Evolutionary conservation across 2,797 vertebrate genomes (phyloP).

Genomic region (Falco biarmicus): DNA sequence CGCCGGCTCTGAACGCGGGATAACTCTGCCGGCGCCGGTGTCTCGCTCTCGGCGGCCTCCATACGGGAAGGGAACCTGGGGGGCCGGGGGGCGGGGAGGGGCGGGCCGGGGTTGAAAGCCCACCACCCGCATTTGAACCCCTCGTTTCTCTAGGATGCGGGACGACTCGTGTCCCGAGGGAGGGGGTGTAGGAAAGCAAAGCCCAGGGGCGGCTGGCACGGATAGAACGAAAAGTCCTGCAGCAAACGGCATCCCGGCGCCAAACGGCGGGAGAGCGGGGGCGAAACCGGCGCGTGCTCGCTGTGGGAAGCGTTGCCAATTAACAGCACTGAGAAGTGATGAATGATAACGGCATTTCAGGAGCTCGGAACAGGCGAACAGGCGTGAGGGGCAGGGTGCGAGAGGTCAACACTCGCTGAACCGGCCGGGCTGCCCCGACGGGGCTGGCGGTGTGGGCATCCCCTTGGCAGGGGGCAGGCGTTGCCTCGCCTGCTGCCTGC

Average conservation of each 20-base stretch:
- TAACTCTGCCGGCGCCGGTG: background rate
- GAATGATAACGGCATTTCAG: background rate
- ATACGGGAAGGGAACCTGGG: background rate
- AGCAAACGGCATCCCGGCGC: background rate
- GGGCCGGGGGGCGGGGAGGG: too few species aligned
- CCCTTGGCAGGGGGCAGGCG: background rate
- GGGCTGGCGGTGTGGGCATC: background rate
- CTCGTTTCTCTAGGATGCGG: background rate
- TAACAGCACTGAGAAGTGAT: background rate
- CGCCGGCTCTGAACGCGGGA: background rate
- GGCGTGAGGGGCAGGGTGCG: background rate
- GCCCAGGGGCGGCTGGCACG: background rate
- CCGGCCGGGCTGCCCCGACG: background rate
- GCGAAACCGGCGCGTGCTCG: background rate
- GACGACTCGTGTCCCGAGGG: background rate
- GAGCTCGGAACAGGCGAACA: background rate
- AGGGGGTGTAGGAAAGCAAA: background rate
- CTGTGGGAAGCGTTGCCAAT: background rate
- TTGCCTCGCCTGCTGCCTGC: background rate
- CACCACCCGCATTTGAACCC: background rate
- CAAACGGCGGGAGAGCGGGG: background rate
- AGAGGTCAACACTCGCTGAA: background rate
- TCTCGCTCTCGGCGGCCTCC: background rate
- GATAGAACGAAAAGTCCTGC: background rate
- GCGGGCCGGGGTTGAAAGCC: background rate